Percentiles rank a stretch among this genome's conserved stretches.
Conservation (phyloP, 2,888 invertebrate species). For the Taenaris catops region DNA sequence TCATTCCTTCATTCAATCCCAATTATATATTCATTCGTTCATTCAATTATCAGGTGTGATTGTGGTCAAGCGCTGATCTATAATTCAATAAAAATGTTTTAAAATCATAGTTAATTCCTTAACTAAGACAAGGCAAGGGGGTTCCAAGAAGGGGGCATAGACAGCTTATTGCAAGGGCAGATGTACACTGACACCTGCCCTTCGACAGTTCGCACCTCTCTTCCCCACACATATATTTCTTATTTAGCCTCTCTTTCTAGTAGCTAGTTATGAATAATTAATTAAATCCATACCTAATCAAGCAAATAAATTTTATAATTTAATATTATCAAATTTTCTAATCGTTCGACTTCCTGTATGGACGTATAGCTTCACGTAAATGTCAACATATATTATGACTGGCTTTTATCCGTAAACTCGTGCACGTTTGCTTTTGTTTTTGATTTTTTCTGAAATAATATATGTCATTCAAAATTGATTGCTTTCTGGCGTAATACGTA, state of each 20-base stretch:
- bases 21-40: too few relatives aligned
- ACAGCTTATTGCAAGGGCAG: slow-evolving; percentile 50
- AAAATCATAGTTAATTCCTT: slow-evolving; percentile 13
- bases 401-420: too few relatives aligned
- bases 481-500: too few relatives aligned
- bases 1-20: too few relatives aligned
- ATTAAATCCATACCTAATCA: slow-evolving; percentile 30
- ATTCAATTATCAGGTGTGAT: too few relatives aligned
- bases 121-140: slow-evolving; percentile 30
- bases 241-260: slow-evolving; percentile 34
- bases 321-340: slow-evolving; percentile 19
- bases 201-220: slow-evolving; percentile 46
- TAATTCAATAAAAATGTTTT: neutral
- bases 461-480: too few relatives aligned
- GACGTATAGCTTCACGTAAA: too few relatives aligned
- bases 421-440: too few relatives aligned
- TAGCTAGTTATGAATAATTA: slow-evolving; percentile 33
- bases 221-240: slow-evolving; percentile 32
- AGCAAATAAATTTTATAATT: slow-evolving; percentile 26
- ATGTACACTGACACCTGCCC: slow-evolving; percentile 64
- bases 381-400: too few relatives aligned
- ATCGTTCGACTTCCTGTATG: slow-evolving; percentile 15
- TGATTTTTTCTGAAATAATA: too few relatives aligned
- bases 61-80: too few relatives aligned
- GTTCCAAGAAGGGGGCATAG: slow-evolving; percentile 36